Evolutionary conservation across 2,888 invertebrate species (phyloP).

Genomic region (Bedellia somnulentella): DNA sequence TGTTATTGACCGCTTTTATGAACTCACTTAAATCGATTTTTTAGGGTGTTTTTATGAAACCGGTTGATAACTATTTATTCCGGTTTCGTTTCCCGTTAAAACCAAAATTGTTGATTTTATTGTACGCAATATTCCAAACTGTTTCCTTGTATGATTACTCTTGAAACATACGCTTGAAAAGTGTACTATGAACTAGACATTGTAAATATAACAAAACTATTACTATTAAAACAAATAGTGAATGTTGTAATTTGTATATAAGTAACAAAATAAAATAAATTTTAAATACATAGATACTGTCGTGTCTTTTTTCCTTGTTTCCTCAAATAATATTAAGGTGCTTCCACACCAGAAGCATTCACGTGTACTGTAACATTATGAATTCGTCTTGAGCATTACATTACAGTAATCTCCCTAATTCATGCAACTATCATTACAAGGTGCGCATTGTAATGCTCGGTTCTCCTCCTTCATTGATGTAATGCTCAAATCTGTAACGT

Average conservation of each 20-base stretch:
- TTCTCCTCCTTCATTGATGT: too few species aligned
- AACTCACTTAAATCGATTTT: too few species aligned
- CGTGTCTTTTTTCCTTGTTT: conserved; percentile 34
- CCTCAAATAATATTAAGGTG: too few species aligned
- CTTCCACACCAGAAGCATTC: too few species aligned
- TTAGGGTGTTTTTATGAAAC: too few species aligned
- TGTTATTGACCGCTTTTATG: not conserved
- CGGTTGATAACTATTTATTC: conserved; percentile 4
- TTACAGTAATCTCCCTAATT: too few species aligned
- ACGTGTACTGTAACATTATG: too few species aligned
- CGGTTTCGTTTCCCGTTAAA: conserved; percentile 23
- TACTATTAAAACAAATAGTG: conserved; percentile 54
- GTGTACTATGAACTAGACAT: conserved; percentile 50
- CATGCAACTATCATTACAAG: too few species aligned
- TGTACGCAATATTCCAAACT: conserved; percentile 40
- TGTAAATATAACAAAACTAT: conserved; percentile 56
- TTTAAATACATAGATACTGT: conserved; percentile 59
- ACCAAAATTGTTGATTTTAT: conserved; percentile 25
- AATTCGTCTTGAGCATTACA: too few species aligned
- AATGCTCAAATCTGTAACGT: too few species aligned
- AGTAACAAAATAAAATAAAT: conserved; percentile 61
- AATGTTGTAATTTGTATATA: conserved; percentile 63
- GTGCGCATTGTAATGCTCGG: too few species aligned
- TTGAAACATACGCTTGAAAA: conserved; percentile 61
- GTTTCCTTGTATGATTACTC: too few species aligned